A percentile compares a stretch with the other conserved stretches of the same genome.
Conservation (phyloP, 2,113 vertebrate species). For the Protobothrops flavoviridis region DNA sequence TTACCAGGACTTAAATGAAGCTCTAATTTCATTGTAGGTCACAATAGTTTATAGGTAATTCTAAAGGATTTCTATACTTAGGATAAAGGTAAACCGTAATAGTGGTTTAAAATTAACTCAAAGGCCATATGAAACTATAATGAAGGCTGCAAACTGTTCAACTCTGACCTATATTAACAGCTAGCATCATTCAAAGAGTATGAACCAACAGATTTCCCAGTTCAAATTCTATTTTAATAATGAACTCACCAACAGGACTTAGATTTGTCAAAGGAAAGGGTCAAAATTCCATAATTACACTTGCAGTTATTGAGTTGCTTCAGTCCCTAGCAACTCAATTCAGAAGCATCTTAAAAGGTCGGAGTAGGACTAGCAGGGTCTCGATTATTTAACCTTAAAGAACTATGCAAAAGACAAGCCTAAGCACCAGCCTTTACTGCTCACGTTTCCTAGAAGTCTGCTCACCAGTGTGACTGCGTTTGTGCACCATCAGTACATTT, state of each 20-base stretch:
- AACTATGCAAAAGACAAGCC: not conserved
- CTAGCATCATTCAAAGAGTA: not conserved
- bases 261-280: not conserved
- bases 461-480: constrained; percentile 96
- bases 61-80: not conserved
- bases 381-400: not conserved
- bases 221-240: not conserved
- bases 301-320: not conserved
- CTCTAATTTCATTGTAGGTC: not conserved
- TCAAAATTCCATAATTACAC: not conserved
- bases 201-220: not conserved
- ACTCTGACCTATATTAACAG: not conserved
- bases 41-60: not conserved
- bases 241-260: not conserved
- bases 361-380: not conserved
- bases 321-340: not conserved
- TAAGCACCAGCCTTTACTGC: not conserved
- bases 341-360: not conserved
- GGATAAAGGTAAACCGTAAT: not conserved
- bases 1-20: not conserved
- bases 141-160: not conserved
- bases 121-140: not conserved
- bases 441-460: not conserved
- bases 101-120: not conserved
- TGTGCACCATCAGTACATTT: constrained; percentile 98